Conservation (phyloP, 2,113 vertebrate genomes). For the Tympanuchus pallidicinctus region DNA sequence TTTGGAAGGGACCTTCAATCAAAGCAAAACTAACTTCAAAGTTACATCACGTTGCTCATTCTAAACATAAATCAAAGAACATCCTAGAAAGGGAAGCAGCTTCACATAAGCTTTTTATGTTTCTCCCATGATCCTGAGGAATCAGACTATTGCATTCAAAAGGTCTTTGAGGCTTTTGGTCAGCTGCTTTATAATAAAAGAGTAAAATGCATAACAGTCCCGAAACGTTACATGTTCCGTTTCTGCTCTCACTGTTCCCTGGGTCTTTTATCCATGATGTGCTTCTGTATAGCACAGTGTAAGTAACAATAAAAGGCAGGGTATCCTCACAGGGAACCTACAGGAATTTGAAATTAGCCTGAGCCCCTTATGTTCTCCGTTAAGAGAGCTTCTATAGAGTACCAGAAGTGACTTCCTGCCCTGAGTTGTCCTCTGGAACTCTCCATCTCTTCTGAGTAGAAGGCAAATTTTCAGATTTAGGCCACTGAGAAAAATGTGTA, state of each 20-base stretch:
- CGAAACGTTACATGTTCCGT: neutral
- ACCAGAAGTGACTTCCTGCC: neutral
- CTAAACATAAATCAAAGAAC: neutral
- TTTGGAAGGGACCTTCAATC: neutral
- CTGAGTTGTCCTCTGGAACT: neutral
- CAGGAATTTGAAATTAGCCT: neutral
- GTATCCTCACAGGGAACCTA: neutral
- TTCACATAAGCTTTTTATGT: neutral
- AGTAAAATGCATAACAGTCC: neutral
- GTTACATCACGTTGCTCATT: neutral
- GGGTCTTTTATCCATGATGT: neutral
- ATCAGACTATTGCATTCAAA: neutral
- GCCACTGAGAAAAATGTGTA: neutral
- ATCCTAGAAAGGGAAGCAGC: neutral
- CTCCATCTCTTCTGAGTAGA: neutral
- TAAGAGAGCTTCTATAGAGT: neutral
- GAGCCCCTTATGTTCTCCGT: neutral
- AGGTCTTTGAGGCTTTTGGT: neutral
- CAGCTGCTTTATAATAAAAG: neutral
- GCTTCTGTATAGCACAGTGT: neutral
- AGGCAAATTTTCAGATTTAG: neutral
- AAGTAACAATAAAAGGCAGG: neutral
- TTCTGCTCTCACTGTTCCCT: neutral
- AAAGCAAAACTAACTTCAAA: neutral
- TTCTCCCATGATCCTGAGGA: neutral